Conservation (phyloP, 1,140 invertebrate genomes). For the Sipha flava region DNA sequence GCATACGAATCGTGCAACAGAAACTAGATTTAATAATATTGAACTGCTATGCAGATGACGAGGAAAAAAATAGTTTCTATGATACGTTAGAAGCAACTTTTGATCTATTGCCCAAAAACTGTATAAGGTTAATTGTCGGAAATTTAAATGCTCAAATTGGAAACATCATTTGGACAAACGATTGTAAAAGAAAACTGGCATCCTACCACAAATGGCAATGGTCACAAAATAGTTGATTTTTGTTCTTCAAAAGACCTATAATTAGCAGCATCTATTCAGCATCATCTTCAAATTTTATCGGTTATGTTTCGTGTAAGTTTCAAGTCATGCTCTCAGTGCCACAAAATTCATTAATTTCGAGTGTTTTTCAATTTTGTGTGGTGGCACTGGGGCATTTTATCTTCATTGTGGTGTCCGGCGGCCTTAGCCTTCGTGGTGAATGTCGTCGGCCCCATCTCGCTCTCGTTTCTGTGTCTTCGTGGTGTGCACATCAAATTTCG, state of each 20-base stretch:
- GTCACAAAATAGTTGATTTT: background rate
- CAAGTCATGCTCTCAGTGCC: too few relatives aligned
- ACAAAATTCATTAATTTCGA: too few relatives aligned
- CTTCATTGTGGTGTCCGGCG: too few relatives aligned
- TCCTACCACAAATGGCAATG: background rate
- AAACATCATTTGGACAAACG: background rate
- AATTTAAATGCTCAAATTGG: background rate
- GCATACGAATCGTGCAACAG: too few relatives aligned
- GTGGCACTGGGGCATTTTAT: too few relatives aligned
- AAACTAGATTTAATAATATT: constrained; percentile 32
- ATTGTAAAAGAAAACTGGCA: background rate
- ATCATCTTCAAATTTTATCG: too few relatives aligned
- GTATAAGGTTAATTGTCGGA: background rate
- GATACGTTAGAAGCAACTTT: background rate
- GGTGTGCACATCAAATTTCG: too few relatives aligned
- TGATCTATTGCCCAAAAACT: background rate
- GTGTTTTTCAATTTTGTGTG: too few relatives aligned
- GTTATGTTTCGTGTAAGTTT: too few relatives aligned
- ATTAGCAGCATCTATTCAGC: background rate
- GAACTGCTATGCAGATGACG: constrained; percentile 6
- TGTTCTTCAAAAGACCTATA: background rate
- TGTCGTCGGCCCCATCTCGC: too few relatives aligned
- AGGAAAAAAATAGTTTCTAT: background rate
- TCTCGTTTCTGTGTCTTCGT: too few relatives aligned
- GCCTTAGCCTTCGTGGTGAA: too few relatives aligned